Evolutionary conservation across 2,888 invertebrate species (phyloP), one percentile per base, ranked within the genome.

Genomic region (Pegoplata infirma): DNA sequence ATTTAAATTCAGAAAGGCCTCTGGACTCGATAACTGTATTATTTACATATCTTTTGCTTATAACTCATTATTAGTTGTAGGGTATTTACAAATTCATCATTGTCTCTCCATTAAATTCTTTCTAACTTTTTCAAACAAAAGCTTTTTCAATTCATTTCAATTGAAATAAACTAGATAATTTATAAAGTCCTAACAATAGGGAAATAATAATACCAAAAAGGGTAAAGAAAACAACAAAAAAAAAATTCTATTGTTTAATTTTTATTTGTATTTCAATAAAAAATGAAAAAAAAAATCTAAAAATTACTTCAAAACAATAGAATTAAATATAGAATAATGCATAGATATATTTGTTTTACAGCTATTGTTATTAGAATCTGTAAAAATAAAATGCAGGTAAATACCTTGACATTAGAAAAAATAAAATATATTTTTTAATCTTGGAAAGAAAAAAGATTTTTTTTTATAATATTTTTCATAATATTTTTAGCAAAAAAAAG

Each of bases 141-240:
- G n/a, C n/a, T n/a, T n/a, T n/a, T 61, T 53, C 3, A 25, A 61
- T 71, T 61, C 21, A 53, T 61, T 51, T 69, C 25, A 17, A 40
- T 59, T 17, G 44, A 28, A 51, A 51, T 12, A 28, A 25, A 2
- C 19, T 36, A 19, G 19, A 61, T 46, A 25, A 51, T 28, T 53
- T 61, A 19, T 46, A 61, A 44, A 6, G 1, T 14, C 17, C 10
- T 10, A 36, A 59, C 58, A 59, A 71, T 44, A 69, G 23, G 44
- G 53, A 51, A 44, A 12, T 19, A 61, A 17, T 46, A 47, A 47
- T 7, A 56, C 32, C 17, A 28, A 66, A 55, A 36, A 55, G 36
- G 19, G 8, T 19, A 19, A 49, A 25, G n/a, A n/a, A n/a, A n/a
- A n/a, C n/a, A n/a, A n/a, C n/a, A n/a, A 66, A 23, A 16, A 12